phyloP scores from a whole-genome alignment of 2,113 vertebrate species.

The Castor canadensis region DNA sequence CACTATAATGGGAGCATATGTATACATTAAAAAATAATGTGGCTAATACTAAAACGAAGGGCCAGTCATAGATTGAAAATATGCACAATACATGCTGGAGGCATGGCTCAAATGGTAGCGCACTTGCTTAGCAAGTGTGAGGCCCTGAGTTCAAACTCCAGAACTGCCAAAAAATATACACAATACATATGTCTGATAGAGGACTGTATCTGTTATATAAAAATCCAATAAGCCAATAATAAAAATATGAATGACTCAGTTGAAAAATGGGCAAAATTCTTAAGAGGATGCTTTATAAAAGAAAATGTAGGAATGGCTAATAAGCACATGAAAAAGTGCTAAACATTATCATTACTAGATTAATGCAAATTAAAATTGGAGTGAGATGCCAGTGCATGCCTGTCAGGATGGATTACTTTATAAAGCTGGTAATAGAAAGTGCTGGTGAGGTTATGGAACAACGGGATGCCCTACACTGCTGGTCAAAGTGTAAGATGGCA shows the following conservation, averaged over 20 bases:
- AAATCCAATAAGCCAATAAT: background rate
- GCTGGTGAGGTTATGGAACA: background rate
- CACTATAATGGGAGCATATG: background rate
- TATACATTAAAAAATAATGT: constrained; percentile 26
- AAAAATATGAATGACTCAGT: background rate
- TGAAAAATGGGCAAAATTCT: constrained; percentile 32
- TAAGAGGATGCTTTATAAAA: background rate
- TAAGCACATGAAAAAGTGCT: background rate
- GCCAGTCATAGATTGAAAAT: background rate
- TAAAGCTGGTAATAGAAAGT: background rate
- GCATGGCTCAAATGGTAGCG: no score
- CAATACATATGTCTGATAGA: background rate
- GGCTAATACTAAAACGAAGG: constrained; percentile 32
- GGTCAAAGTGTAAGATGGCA: background rate
- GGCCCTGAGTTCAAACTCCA: no score
- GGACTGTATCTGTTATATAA: background rate
- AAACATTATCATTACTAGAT: background rate
- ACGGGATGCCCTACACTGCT: background rate
- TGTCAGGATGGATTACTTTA: background rate
- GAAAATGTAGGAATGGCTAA: background rate
- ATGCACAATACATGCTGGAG: background rate
- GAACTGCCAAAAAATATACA: constrained; percentile 27
- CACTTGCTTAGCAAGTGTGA: no score
- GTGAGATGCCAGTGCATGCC: background rate
- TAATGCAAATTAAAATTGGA: constrained; percentile 32